A percentile compares a stretch with the other conserved stretches of the same genome.
Conservation (phyloP, 2,797 vertebrate genomes). For the Clarias fuscus region DNA sequence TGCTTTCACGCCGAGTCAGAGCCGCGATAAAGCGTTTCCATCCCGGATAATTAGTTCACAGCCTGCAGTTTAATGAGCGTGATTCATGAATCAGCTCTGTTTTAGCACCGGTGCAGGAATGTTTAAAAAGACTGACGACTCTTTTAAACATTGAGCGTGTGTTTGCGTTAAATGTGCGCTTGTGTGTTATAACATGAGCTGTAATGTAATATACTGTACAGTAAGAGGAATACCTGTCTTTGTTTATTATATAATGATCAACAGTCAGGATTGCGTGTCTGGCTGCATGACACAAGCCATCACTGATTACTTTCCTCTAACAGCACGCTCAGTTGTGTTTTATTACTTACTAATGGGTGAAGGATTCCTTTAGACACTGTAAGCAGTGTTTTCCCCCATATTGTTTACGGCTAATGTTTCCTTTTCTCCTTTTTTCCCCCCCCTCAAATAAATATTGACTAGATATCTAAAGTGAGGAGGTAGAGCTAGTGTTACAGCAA, state of each 20-base stretch:
- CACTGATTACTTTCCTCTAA: background rate
- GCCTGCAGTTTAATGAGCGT: constrained; percentile 23
- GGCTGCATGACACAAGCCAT: background rate
- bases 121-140: background rate
- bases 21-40: constrained; percentile 47
- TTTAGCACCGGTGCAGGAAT: background rate
- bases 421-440: no score
- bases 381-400: background rate
- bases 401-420: background rate
- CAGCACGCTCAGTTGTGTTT: background rate
- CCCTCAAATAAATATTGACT: background rate
- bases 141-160: background rate
- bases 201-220: background rate
- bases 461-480: background rate
- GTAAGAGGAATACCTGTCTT: background rate
- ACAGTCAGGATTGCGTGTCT: background rate
- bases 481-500: background rate
- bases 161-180: background rate
- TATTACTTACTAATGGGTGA: background rate
- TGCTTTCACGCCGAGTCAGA: constrained; percentile 43
- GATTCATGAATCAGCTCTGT: constrained; percentile 1
- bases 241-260: background rate
- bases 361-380: background rate
- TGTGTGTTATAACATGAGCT: background rate
- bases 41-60: constrained; percentile 46